A percentile compares a stretch with the other conserved stretches of the same genome.
Evolutionary conservation across 2,888 invertebrate species (phyloP).

Genomic region (Xestobium rufovillosum): DNA sequence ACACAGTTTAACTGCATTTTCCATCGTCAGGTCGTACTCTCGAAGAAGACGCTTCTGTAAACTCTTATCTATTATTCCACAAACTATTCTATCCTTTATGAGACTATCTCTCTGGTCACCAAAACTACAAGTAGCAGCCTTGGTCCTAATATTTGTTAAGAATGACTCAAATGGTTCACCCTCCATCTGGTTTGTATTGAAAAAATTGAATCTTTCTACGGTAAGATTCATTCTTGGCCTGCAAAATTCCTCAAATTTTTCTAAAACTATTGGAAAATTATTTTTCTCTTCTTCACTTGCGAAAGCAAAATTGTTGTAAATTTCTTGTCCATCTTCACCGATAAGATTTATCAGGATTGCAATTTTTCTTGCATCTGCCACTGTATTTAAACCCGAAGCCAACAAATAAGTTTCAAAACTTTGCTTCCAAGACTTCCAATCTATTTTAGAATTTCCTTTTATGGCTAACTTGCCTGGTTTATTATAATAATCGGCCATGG

Average conservation of each 20-base stretch:
- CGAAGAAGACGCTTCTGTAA: slow-evolving; percentile 23
- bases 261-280: no score
- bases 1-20: slow-evolving; percentile 21
- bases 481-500: slow-evolving; percentile 8
- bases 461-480: slow-evolving; percentile 10
- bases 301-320: no score
- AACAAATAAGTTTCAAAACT: slow-evolving; percentile 9
- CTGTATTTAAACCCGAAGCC: slow-evolving; percentile 6
- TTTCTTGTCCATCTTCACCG: no score
- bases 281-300: no score
- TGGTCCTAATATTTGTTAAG: slow-evolving; percentile 22
- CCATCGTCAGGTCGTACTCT: slow-evolving; percentile 20
- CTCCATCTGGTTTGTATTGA: slow-evolving; percentile 14
- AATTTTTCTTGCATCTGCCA: slow-evolving; percentile 8
- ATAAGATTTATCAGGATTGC: neutral
- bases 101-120: slow-evolving; percentile 21
- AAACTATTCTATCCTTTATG: slow-evolving; percentile 25
- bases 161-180: slow-evolving; percentile 23
- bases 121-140: slow-evolving; percentile 24
- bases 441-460: slow-evolving; percentile 10
- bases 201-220: slow-evolving; percentile 13
- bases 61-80: slow-evolving; percentile 20
- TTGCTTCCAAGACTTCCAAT: slow-evolving; percentile 8
- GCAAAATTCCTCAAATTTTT: slow-evolving; percentile 14
- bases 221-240: slow-evolving; percentile 10